Conservation (phyloP, 2,797 vertebrate genomes). For the Amniataba percoides region DNA sequence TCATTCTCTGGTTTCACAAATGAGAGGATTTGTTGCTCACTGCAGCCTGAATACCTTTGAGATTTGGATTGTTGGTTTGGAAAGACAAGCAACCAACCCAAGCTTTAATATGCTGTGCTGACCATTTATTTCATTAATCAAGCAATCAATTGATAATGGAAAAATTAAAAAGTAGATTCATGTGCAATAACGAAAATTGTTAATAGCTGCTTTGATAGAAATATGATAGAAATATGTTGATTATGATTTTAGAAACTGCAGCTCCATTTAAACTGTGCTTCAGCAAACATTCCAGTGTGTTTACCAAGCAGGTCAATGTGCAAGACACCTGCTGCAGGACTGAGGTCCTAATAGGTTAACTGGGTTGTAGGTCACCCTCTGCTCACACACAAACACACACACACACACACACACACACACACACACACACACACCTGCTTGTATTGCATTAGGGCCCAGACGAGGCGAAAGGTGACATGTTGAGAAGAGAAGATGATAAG, state of each 20-base stretch:
- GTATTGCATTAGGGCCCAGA: conserved; percentile 91
- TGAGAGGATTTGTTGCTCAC: not conserved
- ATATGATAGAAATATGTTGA: too few species aligned
- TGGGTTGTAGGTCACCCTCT: not conserved
- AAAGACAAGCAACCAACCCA: not conserved
- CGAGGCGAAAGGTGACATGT: conserved; percentile 90
- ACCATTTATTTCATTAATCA: not conserved
- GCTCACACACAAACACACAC: not conserved
- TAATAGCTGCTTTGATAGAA: too few species aligned
- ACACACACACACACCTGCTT: conserved; percentile 83
- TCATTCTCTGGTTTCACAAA: not conserved
- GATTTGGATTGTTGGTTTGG: not conserved
- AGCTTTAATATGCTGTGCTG: not conserved
- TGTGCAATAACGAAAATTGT: not conserved
- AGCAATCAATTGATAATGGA: not conserved
- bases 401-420: not conserved
- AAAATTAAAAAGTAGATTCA: too few species aligned
- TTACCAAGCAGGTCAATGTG: not conserved
- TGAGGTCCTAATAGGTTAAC: not conserved
- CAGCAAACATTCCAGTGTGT: not conserved
- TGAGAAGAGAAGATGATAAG: conserved; percentile 91
- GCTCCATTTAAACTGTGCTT: not conserved
- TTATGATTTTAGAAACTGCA: not conserved
- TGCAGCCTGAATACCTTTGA: not conserved
- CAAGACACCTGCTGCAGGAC: not conserved